Base-by-base conservation (phyloP, 2,113 vertebrate genomes). In the Pithys albifrons region DNA sequence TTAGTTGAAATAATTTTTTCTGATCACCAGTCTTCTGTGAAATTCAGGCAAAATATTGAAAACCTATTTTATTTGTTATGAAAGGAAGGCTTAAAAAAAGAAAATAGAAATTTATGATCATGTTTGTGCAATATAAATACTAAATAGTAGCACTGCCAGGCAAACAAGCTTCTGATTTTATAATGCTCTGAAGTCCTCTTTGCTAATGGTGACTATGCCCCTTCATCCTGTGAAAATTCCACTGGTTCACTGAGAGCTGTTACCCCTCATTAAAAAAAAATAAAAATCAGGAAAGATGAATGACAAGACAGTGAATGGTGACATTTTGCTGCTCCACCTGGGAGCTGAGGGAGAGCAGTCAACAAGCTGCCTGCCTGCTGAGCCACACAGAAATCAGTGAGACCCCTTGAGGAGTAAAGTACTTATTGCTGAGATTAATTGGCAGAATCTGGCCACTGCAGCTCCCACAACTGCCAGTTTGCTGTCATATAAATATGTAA, bases 301-400 rank as follows among this genome's bases (percentile, higher is more conserved):
- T 57, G 86, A 84, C 65, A 80, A 48, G 41, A 91, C 64, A 65
- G 52, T 49, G 20, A 84, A 89, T 57, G 57, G 80, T 81, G 86
- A 95, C 72, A 92, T 92, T 95, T 86, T 91, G 57, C 80, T 64
- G 86, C 57, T 93, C 70, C 84, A 93, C 89, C 80, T 75, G 71
- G 46, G 69, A 95, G 92, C 2, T 85, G 88, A 85, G 2, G 1
- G 85, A 95, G 65, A 67, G 52, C 75, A 87, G 91, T 93, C 90
- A 96, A 93, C 92, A 96, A 84, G 76, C 88, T 75, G 93, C 58
- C 66, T 57, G 61, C 86, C 89, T 84, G 85, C 94, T 92, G 95
- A 93, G 94, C 73, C 85, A 71, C 28, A 78, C 80, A 69, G 45
- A 92, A 94, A 86, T 91, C 91, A 92, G 62, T 12, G 78, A 55